Percentiles rank a stretch among this genome's conserved stretches.
These are phyloP conservation scores for Cylloceria caligata DNA, from an alignment of 2,888 invertebrate species.

Conservation along the genomic window DNA sequence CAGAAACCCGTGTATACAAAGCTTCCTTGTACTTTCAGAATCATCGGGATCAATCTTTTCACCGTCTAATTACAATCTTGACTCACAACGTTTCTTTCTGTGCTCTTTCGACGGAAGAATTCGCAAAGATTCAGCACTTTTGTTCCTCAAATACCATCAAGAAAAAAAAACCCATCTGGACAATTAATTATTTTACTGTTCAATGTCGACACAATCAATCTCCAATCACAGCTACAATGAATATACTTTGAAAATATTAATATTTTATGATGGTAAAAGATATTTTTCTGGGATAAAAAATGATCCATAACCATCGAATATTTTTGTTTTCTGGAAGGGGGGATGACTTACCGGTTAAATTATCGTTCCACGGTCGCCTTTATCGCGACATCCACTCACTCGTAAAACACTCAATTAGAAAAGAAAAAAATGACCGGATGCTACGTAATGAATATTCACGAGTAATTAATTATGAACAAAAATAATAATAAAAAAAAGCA, in stretches of 20 bases:
- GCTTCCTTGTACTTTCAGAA: constrained; percentile 35
- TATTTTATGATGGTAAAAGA: not conserved
- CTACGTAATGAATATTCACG: not conserved
- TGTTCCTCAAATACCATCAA: not conserved
- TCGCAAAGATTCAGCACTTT: not conserved
- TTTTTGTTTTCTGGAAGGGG: not conserved
- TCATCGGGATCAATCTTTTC: constrained; percentile 51
- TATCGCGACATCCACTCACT: constrained; percentile 59
- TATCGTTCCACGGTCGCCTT: constrained; percentile 45
- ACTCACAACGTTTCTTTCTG: not conserved
- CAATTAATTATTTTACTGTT: not conserved
- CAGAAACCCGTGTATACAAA: not conserved
- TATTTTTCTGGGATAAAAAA: not conserved
- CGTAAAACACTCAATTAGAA: constrained; percentile 28
- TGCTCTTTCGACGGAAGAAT: constrained; percentile 3
- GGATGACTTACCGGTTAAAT: constrained; percentile 61
- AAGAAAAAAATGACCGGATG: not conserved
- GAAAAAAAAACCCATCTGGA: not conserved
- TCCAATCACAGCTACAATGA: no score
- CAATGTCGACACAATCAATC: not conserved
- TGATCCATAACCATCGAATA: not conserved
- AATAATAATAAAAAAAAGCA: not conserved
- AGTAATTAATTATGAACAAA: not conserved
- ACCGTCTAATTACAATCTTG: constrained; percentile 49
- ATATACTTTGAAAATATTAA: no score